Evolutionary conservation across 2,797 vertebrate genomes (phyloP).

Genomic region (Platyrinchus mystaceus): DNA sequence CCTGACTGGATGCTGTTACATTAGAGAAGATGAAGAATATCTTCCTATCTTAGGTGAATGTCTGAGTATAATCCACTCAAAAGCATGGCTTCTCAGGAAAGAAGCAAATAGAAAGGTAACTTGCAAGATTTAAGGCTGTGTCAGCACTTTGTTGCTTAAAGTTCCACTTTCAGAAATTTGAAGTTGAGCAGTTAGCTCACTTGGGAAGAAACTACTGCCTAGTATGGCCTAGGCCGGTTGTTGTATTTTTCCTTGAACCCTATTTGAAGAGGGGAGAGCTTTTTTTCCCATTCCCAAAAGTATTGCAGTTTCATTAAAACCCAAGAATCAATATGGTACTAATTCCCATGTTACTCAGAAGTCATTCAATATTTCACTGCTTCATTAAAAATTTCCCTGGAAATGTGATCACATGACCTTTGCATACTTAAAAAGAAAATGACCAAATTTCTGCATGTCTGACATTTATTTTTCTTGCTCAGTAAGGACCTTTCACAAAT

Average conservation of each 20-base stretch:
- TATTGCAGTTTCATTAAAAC: not conserved
- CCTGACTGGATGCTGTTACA: not conserved
- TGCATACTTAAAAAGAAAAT: not conserved
- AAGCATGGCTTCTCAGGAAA: not conserved
- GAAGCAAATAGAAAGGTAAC: not conserved
- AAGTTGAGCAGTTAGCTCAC: not conserved
- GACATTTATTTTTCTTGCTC: not conserved
- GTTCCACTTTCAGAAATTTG: not conserved
- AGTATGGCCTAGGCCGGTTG: not conserved
- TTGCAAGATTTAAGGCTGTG: not conserved
- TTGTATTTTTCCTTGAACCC: not conserved
- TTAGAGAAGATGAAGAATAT: not conserved
- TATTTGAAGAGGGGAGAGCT: not conserved
- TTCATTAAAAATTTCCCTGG: not conserved
- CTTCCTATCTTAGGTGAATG: constrained; percentile 33
- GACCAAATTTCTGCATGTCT: not conserved
- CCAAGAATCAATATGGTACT: not conserved
- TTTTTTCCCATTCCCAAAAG: not conserved
- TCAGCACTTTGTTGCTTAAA: not conserved
- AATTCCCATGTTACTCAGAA: not conserved
- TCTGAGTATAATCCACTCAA: not conserved
- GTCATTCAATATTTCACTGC: not conserved
- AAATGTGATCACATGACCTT: not conserved
- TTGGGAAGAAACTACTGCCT: not conserved
- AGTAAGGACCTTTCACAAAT: not conserved